Base-by-base conservation (phyloP, 1,140 invertebrate species). In the Drosophila parvula region DNA sequence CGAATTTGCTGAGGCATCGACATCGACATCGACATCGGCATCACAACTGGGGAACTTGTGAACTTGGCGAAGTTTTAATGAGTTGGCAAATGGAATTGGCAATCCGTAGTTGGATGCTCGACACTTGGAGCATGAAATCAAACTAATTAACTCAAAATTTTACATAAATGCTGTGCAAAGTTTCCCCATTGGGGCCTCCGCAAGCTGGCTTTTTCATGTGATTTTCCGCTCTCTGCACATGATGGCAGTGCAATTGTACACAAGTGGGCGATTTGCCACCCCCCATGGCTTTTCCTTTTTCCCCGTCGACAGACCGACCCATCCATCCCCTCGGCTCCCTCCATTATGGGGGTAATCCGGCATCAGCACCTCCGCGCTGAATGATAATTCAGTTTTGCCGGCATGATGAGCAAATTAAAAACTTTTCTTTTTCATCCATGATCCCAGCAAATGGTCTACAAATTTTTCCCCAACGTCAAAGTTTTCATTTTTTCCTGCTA, bases 141-240 rank as follows among this genome's bases (percentile, higher is more conserved):
- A 82, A 81, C 74, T 85, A 85, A 85, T 85, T 81, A 85, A 64
- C 68, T 57, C 16, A 45, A 76, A 75, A 78, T 78, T 81, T 74
- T 55, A 41, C 79, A 63, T 78, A 62, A 65, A 78, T 43, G 74
- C 53, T 41, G 57, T 1, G 22, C 44, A 71, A 73, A 73, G 69
- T 73, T 71, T 47, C 22, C 44, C 65, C 65, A 70, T 30, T 48
- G 63, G 62, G 67, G 34, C 30, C 48, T 7, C 40, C 28, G 47
- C 41, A 40, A 68, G 48, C 57, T 69, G 73, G 50, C 43, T 51
- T 61, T 58, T 70, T 62, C 74, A 78, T 78, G 65, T 78, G 74
- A 78, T 78, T 78, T 78, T 78, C 74, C 74, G 74, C 65, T 71
- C 38, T 43, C 45, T 78, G 75, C 74, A 78, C 75, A 62, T 47